Base-by-base conservation (phyloP, 2,797 vertebrate genomes). In the Tangara arthus region DNA sequence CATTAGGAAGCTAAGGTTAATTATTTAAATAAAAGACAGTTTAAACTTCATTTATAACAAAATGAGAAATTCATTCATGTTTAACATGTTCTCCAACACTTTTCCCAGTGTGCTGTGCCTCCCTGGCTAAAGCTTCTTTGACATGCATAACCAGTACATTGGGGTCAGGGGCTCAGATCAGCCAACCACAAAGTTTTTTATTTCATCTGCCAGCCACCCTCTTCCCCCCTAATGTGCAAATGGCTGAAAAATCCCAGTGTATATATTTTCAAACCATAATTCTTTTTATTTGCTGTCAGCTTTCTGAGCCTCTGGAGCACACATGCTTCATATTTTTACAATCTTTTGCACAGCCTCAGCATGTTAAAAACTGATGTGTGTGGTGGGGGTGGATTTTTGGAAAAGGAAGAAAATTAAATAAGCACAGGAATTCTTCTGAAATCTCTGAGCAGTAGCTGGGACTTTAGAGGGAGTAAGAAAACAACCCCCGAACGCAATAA, bases 281-380 rank as follows among this genome's bases (percentile, higher is more conserved):
- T 88, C 65, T 78, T 91, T 92, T 80, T 90, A 93, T 77, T 92
- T 87, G 78, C 83, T 90, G 68, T 93, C 92, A 90, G 41, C 49
- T 70, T 92, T 84, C 93, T 57, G 64, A 94, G 76, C 22, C 84
- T 91, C 92, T 82, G 55, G 60, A 91, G 79, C 85, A 93, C 85
- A 96, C 22, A 66, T 83, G 89, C 91, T 95, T 93, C 70, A 9
- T 72, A 83, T 90, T 94, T 94, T 66, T 66, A n/a, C 90, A 77
- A 42, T 76, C 71, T 65, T 88, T 65, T 72, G 65, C 35, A 20
- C 55, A 81, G 85, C 41, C 72, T 76, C 0, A 3, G 76, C 68
- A 89, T 60, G 71, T 85, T 80, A 91, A 77, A 85, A 90, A 89
- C 60, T 82, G 56, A 63, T 8, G 19, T 22, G 34, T 65, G 86